Base-by-base conservation (phyloP, 1,140 invertebrate species). In the Brachionus sp. region DNA sequence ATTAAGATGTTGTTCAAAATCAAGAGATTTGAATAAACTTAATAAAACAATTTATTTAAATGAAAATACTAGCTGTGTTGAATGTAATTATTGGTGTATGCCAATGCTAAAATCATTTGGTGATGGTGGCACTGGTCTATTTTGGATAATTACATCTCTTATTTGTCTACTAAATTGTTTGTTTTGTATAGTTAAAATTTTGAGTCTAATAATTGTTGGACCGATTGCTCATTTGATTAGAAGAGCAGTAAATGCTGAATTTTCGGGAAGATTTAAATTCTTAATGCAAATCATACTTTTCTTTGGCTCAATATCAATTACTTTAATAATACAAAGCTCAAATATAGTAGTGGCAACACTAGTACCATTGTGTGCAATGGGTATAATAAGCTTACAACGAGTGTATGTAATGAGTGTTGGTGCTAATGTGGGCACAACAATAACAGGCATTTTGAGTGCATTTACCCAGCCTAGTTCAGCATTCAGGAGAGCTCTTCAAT, bases 361-460 rank as follows among this genome's bases (percentile, higher is more conserved):
- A 6, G 92, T 91, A 4, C 92, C 92, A 1, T 86, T 92, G 4
- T 91, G 92, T 3, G 92, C 92, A 7, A 86, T 92, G 10, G 92
- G 91, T 0, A 89, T 92, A 19, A 89, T 92, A 19, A 88, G 88
- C 3, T 84, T 93, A 10, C 91, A 92, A 35, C 85, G 91, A 57
- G 90, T 92, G 85, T 92, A 92, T 86, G 91, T 91, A 0, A 85
- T 92, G 10, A 91, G 91, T 13, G 86, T 92, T 5, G 92, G 92
- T n/a, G 89, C 91, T 0, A 92, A 92, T 86, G 89, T 92, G 75
- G 92, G 92, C 12, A 92, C 92, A 12, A 92, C 92, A 0, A 90
- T 90, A 6, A 92, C 92, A 1, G 89, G 88, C 3, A 85, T 91
- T 13, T 84, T 92, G 9, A 90, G 91, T 5, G 90, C 91, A 4